These are phyloP conservation scores for Cosmorhoe ocellata DNA, from an alignment of 2,888 invertebrate genomes.

Conservation along the genomic window DNA sequence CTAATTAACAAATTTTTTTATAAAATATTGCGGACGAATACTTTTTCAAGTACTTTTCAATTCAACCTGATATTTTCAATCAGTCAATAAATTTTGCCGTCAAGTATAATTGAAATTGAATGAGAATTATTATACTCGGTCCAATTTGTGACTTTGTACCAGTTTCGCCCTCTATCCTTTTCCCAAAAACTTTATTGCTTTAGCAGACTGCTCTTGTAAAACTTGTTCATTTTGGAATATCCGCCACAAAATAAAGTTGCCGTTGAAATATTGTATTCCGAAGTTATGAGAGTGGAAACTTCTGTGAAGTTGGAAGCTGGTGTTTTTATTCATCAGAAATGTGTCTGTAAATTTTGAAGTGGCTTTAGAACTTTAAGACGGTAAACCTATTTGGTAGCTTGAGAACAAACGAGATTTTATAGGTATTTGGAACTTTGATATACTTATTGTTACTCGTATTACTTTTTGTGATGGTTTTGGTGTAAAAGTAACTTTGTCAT, in stretches of 20 bases:
- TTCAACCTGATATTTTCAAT: too few relatives aligned
- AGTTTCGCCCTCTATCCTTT: slow-evolving; percentile 14
- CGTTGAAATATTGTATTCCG: slow-evolving; percentile 53
- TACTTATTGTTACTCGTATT: not conserved
- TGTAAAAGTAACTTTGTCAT: too few relatives aligned
- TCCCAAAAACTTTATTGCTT: slow-evolving; percentile 54
- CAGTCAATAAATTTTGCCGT: too few relatives aligned
- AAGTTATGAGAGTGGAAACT: slow-evolving; percentile 46
- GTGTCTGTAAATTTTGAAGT: slow-evolving; percentile 29
- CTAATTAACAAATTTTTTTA: too few relatives aligned
- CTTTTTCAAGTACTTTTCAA: too few relatives aligned
- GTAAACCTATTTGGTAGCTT: slow-evolving; percentile 15
- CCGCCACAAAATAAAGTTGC: slow-evolving; percentile 50
- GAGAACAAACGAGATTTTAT: not conserved
- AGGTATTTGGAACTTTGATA: not conserved
- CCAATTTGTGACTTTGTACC: not conserved
- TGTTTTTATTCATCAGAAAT: slow-evolving; percentile 35
- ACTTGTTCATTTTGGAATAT: slow-evolving; percentile 56
- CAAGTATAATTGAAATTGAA: too few relatives aligned
- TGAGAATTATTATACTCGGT: too few relatives aligned
- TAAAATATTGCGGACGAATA: too few relatives aligned
- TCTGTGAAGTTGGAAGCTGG: slow-evolving; percentile 32
- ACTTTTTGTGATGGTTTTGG: not conserved
- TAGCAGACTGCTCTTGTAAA: slow-evolving; percentile 52
- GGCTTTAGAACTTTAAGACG: slow-evolving; percentile 21